Evolutionary conservation across 2,888 invertebrate genomes (phyloP), one percentile per base, ranked within the genome.

Genomic region (Tetropium fuscum): DNA sequence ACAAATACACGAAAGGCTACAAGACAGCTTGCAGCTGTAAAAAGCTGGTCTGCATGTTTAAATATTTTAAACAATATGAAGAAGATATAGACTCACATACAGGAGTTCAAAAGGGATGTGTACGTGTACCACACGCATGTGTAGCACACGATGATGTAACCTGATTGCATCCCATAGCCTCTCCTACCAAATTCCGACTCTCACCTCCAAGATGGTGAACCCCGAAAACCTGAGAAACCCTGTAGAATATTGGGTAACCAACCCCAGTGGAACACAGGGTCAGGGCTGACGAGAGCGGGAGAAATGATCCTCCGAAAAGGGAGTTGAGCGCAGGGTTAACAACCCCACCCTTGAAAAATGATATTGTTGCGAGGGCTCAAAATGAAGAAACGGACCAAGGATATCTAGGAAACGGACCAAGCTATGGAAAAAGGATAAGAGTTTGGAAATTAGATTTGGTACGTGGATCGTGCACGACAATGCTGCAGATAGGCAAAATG

Each of bases 151-250:
- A 4, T 4, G 25, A 6, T n/a, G 25, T 25, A 25, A 25, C n/a
- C 4, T 25, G 4, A 1, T 25, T 1, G 25, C 25, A 25, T 4
- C 25, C 6, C 25, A 2, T 25, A 25, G 25, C 25, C 25, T 25
- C 25, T 25, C 2, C 25, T 25, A 4, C 25, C 25, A 6, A 25
- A 25, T 25, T 25, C 4, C 25, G 8, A 49, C n/a, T 38, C 48
- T 40, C 41, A 57, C 48, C 55, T 57, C 40, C 43, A 8, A 30
- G 45, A 5, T 18, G 36, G 47, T 30, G 7, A 25, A 19, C 56
- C 60, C 56, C 30, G 55, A 16, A 7, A 58, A 58, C 53, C 40
- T 58, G 54, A 58, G 53, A 36, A 58, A 54, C 53, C 54, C 27
- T 54, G 53, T 54, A n/a, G 25, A 25, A 25, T 3, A 22, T 22